phyloP scores from a whole-genome alignment of 2,113 vertebrate species.

The Lutjanus erythropterus region DNA sequence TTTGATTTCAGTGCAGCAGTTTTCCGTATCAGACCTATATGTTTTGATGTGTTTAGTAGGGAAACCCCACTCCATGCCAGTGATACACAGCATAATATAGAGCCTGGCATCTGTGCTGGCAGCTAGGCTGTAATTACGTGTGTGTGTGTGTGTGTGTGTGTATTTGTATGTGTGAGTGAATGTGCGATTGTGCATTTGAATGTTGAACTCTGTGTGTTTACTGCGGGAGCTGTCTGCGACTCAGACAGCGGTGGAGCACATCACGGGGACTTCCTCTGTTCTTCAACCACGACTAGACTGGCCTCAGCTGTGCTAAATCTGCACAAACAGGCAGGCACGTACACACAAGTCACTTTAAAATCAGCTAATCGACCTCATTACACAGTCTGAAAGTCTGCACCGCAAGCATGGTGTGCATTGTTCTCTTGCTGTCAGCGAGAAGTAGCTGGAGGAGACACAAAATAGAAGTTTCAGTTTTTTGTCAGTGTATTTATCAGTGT shows the following conservation, averaged over 20 bases:
- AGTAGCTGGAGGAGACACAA: not conserved
- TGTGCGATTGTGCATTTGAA: slow-evolving; percentile 46
- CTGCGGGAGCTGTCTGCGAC: slow-evolving; percentile 63
- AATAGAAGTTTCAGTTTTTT: not conserved
- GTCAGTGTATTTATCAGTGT: not conserved
- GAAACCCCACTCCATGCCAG: slow-evolving; percentile 43
- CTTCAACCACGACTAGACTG: slow-evolving; percentile 68
- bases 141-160: slow-evolving; percentile 18
- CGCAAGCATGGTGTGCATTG: slow-evolving; percentile 19
- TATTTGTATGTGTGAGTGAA: slow-evolving; percentile 29
- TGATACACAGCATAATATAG: slow-evolving; percentile 37
- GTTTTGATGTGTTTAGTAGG: slow-evolving; percentile 43
- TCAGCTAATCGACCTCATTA: slow-evolving; percentile 39
- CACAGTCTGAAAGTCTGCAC: slow-evolving; percentile 41
- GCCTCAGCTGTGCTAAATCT: slow-evolving; percentile 46
- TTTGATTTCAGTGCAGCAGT: slow-evolving; percentile 24
- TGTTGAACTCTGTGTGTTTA: slow-evolving; percentile 60
- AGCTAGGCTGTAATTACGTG: slow-evolving; percentile 59
- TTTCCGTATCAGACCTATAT: not conserved
- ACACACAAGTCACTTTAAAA: slow-evolving; percentile 41
- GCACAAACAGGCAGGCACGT: slow-evolving; percentile 18
- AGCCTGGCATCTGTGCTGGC: slow-evolving; percentile 14
- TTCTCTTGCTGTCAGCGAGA: slow-evolving; percentile 22
- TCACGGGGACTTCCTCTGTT: slow-evolving; percentile 75
- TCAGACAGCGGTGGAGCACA: slow-evolving; percentile 63